Evolutionary conservation across 2,888 invertebrate genomes (phyloP), one percentile per base, ranked within the genome.

Genomic region (Nemapogon koenigi): DNA sequence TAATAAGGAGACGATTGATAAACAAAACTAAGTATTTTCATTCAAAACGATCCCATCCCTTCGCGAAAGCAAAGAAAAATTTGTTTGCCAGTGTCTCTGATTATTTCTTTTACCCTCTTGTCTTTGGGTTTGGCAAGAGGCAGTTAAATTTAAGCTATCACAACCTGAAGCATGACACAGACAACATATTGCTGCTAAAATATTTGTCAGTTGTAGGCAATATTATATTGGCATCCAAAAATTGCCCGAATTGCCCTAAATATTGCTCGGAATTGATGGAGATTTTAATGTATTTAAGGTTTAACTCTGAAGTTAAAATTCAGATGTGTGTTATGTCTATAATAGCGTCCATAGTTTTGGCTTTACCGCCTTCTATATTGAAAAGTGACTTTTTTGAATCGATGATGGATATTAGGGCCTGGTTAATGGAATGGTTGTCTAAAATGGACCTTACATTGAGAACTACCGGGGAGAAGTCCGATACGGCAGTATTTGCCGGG

Each of bases 21-120:
- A 75, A 76, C 3, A 94, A 93, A 57, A 94, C 94, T 0, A 82
- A 83, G 54, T 83, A 86, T 50, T 84, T 83, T 55, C 67, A 75
- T 44, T 55, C 70, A 1, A 59, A 67, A 45, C 48, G 60, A 13
- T 55, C 53, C 1, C 70, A 78, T 45, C 75, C 72, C 0, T 70
- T 71, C 35, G 47, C 76, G 0, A 68, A 59, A 48, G 72, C 68
- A 0, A 80, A 66, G 19, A 58, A 66, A 1, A 94, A 93, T 64
- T 76, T 76, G 35, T 94, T 94, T 59, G 82, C 88, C 0, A 65
- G 83, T 0, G 86, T 90, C 0, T 90, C 89, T 0, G 89, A 90
- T 1, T 81, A 82, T 31, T 96, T 95, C 57, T 94, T 95, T 67
- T 95, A 90, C 56, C 91, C 93, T 0, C 60, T 93, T 1, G 59